Evolutionary conservation across 1,140 invertebrate species (phyloP), one percentile per base, ranked within the genome.

Genomic region (Phocides pigmalion): DNA sequence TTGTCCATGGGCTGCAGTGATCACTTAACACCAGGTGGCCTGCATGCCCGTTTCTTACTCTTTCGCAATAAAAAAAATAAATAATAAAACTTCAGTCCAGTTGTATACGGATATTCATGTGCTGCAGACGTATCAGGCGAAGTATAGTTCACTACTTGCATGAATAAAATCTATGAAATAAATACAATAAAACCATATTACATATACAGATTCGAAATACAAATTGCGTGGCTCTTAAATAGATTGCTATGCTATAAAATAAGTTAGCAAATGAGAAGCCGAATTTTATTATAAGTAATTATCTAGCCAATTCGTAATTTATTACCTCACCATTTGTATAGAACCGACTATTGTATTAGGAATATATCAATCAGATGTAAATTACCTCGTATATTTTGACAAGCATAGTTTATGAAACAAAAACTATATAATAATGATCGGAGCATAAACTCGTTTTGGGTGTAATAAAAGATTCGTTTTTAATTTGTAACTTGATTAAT

Each of bases 351-450:
- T 15, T 28, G 12, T 50, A 50, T 28, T 15, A 50, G 15, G 20
- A 50, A 50, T 22, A 50, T 50, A 50, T 50, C 22, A 50, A 50
- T 50, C 47, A 50, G 47, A 50, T 50, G 19, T 16, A 50, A 50
- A 50, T 28, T 22, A 28, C 47, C 47, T 50, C 47, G 20, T 9
- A 28, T 50, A 50, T 50, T 50, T 28, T 50, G 47, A 50, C 47
- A 49, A 2, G 14, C 47, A 16, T 49, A 47, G 19, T 47, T 22
- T 49, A 32, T 49, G 22, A 20, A 28, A 32, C 47, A 49, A 49
- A 49, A 49, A 49, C 6, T 47, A 11, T 32, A 16, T 28, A 20
- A 49, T 49, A 28, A 20, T 25, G 46, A 28, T 49, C 22, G 20
- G 12, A 25, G 20, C 25, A 49, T 32, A 4, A 49, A 28, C 22